These are phyloP conservation scores for Theonella swinhoei DNA, from an alignment of 37 sponge, comb jelly and placozoan species.

Conservation along the genomic window DNA sequence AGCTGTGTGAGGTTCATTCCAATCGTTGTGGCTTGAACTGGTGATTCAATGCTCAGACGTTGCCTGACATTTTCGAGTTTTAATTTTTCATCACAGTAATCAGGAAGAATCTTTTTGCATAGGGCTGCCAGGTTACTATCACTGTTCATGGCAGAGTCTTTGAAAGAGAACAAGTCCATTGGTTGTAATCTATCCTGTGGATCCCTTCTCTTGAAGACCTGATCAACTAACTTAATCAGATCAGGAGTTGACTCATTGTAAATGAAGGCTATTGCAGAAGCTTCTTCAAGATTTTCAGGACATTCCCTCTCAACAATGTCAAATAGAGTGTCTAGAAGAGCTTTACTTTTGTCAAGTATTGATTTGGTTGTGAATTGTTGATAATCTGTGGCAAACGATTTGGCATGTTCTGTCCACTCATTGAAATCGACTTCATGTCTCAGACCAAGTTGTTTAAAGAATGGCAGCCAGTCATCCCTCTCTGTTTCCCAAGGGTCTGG, in stretches of 20 bases:
- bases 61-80: neutral
- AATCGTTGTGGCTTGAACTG: conserved; percentile 19
- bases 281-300: no score
- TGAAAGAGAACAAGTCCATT: neutral
- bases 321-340: no score
- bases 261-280: no score
- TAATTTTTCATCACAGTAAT: conserved; percentile 3
- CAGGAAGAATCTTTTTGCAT: conserved; percentile 18
- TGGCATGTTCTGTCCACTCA: conserved; percentile 11
- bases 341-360: no score
- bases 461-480: neutral
- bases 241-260: no score
- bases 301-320: no score
- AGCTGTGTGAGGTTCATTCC: conserved; percentile 9
- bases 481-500: conserved; percentile 29
- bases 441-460: conserved; percentile 28
- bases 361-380: no score
- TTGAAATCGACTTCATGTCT: neutral
- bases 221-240: no score
- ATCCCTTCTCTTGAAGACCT: no score
- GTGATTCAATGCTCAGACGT: conserved; percentile 2
- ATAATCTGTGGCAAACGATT: neutral
- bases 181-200: no score
- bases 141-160: conserved; percentile 1
- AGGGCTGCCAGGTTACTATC: conserved; percentile 5